These are phyloP conservation scores for Rhinophrynus dorsalis DNA, from an alignment of 2,797 vertebrate genomes.

Conservation along the genomic window DNA sequence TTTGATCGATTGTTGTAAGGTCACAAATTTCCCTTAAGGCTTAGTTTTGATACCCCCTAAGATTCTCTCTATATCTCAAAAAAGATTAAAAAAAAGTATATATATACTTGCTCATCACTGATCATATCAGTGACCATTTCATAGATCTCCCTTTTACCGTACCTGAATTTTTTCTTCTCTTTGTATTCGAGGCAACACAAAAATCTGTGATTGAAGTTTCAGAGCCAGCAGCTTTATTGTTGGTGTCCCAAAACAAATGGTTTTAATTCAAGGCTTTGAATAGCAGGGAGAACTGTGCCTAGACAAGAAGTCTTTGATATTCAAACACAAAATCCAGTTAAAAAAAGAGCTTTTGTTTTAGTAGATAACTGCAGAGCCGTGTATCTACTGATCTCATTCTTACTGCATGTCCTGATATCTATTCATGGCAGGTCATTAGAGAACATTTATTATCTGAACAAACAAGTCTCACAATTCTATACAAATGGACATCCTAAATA, in stretches of 20 bases:
- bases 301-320: conserved; percentile 38
- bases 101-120: background rate
- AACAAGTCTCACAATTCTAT: conserved; percentile 44
- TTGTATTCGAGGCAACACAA: background rate
- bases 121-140: background rate
- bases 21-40: too few relatives aligned
- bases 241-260: conserved; percentile 30
- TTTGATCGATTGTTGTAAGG: too few relatives aligned
- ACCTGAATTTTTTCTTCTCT: conserved; percentile 10
- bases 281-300: conserved; percentile 22
- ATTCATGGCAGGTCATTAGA: conserved; percentile 44
- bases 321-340: conserved; percentile 32
- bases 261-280: conserved; percentile 53
- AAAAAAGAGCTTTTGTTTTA: conserved; percentile 40
- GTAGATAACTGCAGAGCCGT: conserved; percentile 28
- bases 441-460: conserved; percentile 52
- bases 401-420: conserved; percentile 5
- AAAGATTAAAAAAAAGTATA: too few relatives aligned
- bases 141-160: conserved; percentile 3
- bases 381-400: conserved; percentile 32
- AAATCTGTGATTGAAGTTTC: conserved; percentile 23
- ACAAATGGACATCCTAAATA: conserved; percentile 26
- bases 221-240: conserved; percentile 22
- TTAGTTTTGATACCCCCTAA: too few relatives aligned
- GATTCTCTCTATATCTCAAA: too few relatives aligned